Base-by-base conservation (phyloP, 2,797 vertebrate species). In the Malacoraja senta region DNA sequence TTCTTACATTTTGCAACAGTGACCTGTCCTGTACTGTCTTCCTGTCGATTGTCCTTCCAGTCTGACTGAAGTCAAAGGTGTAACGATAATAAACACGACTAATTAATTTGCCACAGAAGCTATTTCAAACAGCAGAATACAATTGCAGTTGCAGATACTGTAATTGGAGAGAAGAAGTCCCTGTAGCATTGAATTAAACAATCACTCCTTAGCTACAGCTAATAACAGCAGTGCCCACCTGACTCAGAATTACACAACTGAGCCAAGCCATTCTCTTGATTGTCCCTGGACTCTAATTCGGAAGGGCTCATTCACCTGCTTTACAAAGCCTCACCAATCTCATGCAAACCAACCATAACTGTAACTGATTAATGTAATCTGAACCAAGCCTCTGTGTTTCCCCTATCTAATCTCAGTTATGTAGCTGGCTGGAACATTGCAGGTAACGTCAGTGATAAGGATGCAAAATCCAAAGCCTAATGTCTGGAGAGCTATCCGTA, bases 111-210 rank as follows among this genome's bases (percentile, higher is more conserved):
- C 61, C 65, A 32, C 63, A 29, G 63, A 88, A 21, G 2, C n/a
- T 21, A 15, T 68, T 88, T 88, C 84, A 35, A 68, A 24, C 26
- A 68, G 63, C n/a, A 88, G 84, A 88, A 68, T 88, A 32, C 17
- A 88, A 65, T 32, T 35, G n/a, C n/a, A 68, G n/a, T 88, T 88
- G 84, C 19, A 88, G 19, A 21, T 68, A 88, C n/a, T 68, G n/a
- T 88, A 32, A 68, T 35, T 35, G 2, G n/a, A 88, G 63, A 17
- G 84, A 88, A 68, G 61, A 35, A 19, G 38, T 68, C 84, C 84
- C 84, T 35, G 61, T 88, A 65, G 84, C 61, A 88, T 68, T 88
- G n/a, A 35, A 68, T 88, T 88, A 68, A 65, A 35, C 61, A 88
- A 68, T 68, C 84, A 88, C 84, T 68, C n/a, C 84, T 88, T 10